These are phyloP conservation scores for Aramus guarauna DNA, from an alignment of 2,113 vertebrate species.

Conservation along the genomic window DNA sequence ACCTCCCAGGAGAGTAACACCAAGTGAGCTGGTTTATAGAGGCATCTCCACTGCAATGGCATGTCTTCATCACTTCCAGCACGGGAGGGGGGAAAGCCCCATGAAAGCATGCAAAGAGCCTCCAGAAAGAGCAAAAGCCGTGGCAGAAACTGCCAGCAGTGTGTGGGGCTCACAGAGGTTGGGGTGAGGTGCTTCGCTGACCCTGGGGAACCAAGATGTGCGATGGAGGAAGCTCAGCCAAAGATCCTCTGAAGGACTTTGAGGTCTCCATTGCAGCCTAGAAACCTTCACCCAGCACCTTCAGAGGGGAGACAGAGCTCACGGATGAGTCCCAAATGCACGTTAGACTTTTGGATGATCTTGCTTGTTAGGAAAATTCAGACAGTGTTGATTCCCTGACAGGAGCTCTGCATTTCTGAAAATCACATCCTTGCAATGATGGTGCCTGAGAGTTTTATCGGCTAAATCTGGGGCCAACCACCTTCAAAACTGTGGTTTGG, in stretches of 20 bases:
- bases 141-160: not conserved
- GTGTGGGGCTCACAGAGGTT: not conserved
- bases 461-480: not conserved
- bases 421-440: not conserved
- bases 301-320: not conserved
- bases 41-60: not conserved
- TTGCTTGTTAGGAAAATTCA: not conserved
- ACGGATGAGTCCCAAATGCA: not conserved
- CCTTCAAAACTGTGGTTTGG: not conserved
- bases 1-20: not conserved
- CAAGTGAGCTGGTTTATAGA: not conserved
- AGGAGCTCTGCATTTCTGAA: not conserved
- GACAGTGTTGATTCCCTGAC: not conserved
- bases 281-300: not conserved
- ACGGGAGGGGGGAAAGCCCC: not conserved
- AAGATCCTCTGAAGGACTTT: not conserved
- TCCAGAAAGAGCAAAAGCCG: not conserved
- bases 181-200: not conserved
- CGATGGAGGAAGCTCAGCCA: not conserved
- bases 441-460: not conserved
- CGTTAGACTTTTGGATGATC: not conserved
- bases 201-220: fast-evolving
- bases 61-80: not conserved
- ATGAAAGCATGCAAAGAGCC: not conserved
- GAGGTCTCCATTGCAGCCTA: not conserved